A percentile compares a stretch with the other conserved stretches of the same genome.
These are phyloP conservation scores for Vireo griseus DNA, from an alignment of 2,797 vertebrate species.

Conservation along the genomic window DNA sequence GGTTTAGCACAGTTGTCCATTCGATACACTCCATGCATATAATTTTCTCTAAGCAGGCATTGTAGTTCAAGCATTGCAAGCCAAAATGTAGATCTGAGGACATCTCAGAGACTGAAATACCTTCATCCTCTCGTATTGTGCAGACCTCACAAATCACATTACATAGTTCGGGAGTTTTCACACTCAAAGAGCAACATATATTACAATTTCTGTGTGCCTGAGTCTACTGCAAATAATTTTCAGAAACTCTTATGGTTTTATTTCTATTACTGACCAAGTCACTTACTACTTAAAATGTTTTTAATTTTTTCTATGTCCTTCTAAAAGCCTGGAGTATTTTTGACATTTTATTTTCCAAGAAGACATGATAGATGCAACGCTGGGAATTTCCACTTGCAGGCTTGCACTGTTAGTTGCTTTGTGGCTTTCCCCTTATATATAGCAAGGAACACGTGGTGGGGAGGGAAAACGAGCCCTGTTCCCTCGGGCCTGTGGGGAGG, in stretches of 20 bases:
- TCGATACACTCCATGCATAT: background rate
- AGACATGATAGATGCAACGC: accelerated
- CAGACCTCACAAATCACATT: background rate
- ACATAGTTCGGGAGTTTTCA: background rate
- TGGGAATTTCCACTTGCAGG: background rate
- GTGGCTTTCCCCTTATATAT: background rate
- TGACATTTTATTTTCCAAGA: background rate
- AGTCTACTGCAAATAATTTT: background rate
- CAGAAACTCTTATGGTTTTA: background rate
- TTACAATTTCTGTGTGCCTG: background rate
- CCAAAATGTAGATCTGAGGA: background rate
- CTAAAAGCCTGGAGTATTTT: background rate
- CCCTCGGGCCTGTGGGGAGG: accelerated
- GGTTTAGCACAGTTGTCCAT: background rate
- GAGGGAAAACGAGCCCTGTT: accelerated
- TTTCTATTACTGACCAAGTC: background rate
- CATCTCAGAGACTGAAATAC: background rate
- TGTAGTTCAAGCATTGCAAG: background rate
- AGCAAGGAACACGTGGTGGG: accelerated
- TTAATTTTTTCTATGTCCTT: background rate
- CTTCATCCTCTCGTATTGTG: background rate
- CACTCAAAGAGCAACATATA: background rate
- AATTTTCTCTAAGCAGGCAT: background rate
- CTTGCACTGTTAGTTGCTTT: background rate
- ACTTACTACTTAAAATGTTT: background rate